Evolutionary conservation across 1,140 invertebrate genomes (phyloP), one percentile per base, ranked within the genome.

Genomic region (Pteromalus puparum): DNA sequence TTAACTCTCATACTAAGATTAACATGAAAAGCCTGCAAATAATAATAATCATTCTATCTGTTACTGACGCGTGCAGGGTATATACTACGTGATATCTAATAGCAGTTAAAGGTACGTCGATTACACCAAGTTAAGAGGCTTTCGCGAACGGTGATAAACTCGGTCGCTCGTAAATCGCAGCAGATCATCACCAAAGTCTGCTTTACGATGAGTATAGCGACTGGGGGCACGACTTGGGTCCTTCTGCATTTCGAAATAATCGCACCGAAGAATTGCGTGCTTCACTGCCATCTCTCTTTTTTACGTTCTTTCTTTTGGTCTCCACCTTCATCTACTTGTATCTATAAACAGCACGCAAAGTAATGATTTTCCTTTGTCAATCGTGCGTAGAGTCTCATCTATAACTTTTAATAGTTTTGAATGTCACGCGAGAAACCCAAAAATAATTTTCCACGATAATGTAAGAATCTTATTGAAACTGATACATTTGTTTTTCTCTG

Each of bases 191-290:
- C 68, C 61, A 53, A 70, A 81, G 15, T 48, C 70, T 81, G 34
- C 24, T 75, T 84, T 84, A 68, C 78, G 65, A 81, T 34, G 42
- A 76, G 34, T 70, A 68, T 81, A 38, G 65, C 28, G 24, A 85
- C 77, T 85, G 53, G 38, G 28, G 74, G 13, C 7, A 26, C 26
- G 68, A 21, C n/a, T n/a, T 46, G 34, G 42, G 26, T 13, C 26
- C n/a, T 21, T 46, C 18, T 73, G n/a, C 48, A 80, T 83, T 83
- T 76, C 28, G n/a, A 82, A 83, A 72, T 83, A 70, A 83, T 82
- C 74, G 21, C 78, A 72, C 46, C 67, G 26, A 61, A 38, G 74
- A 85, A 87, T 89, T 88, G 88, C 88, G 88, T 89, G 89, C 38
- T 82, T 42, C 38, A 70, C 30, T 80, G 72, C 80, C 82, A 82